Conservation (phyloP, 1,140 invertebrate genomes). For the Uloborus diversus region DNA sequence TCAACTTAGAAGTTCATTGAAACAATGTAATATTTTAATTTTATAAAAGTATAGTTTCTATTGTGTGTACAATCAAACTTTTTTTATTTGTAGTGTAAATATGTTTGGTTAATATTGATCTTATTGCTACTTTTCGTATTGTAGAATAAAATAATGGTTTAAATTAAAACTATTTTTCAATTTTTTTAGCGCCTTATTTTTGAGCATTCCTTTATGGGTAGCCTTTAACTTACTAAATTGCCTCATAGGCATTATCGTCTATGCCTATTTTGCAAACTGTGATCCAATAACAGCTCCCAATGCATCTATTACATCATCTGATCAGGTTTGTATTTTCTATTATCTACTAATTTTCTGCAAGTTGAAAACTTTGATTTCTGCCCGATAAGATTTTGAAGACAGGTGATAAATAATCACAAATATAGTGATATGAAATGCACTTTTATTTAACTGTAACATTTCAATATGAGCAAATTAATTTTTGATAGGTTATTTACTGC, state of each 20-base stretch:
- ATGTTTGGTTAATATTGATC: neutral
- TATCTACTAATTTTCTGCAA: no score
- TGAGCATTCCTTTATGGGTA: constrained; percentile 22
- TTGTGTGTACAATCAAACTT: neutral
- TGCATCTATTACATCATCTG: neutral
- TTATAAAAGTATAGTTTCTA: neutral
- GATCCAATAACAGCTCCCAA: constrained; percentile 61
- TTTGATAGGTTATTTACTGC: no score
- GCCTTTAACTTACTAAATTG: constrained; percentile 51
- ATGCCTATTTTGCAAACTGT: constrained; percentile 63
- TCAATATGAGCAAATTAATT: no score
- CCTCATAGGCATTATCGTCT: constrained; percentile 62
- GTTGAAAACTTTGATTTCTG: no score
- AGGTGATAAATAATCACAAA: no score
- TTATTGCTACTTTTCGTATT: neutral
- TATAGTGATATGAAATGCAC: no score
- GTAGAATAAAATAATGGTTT: neutral
- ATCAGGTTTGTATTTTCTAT: constrained; percentile 29
- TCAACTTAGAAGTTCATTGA: no score
- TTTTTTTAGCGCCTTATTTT: constrained; percentile 1
- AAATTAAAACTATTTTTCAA: no score
- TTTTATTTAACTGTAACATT: no score
- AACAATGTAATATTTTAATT: no score
- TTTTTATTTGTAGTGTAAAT: neutral
- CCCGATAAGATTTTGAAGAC: no score